Conservation (phyloP, 2,113 vertebrate species). For the Octodon degus region DNA sequence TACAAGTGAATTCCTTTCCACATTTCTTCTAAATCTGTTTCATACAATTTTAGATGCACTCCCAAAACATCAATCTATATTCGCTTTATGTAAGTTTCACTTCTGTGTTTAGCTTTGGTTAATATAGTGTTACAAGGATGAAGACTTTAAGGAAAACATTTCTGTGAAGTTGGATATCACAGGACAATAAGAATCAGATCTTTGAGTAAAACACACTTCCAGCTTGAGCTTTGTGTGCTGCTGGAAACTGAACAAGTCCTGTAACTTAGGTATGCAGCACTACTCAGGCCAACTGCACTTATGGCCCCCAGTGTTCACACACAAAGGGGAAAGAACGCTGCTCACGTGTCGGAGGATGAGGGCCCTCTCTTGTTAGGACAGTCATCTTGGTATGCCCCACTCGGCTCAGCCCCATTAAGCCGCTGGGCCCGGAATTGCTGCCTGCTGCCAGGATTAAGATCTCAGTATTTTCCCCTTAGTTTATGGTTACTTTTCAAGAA, state of each 20-base stretch:
- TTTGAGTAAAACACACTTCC: conserved; percentile 82
- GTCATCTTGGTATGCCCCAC: conserved; percentile 77
- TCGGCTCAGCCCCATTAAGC: conserved; percentile 85
- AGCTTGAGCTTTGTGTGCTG: conserved; percentile 69
- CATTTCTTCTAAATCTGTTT: conserved; percentile 40
- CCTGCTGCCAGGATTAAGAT: conserved; percentile 83
- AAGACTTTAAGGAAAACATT: conserved; percentile 68
- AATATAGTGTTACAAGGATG: conserved; percentile 51
- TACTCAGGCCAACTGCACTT: conserved; percentile 80
- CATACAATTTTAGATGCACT: conserved; percentile 55
- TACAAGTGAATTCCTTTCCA: conserved; percentile 50
- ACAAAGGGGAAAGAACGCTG: conserved; percentile 63
- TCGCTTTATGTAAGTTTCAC: conserved; percentile 52
- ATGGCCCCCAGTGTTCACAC: conserved; percentile 69
- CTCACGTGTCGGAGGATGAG: conserved; percentile 49
- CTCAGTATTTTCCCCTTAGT: conserved; percentile 78
- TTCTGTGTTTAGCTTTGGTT: conserved; percentile 35
- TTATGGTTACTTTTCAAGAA: conserved; percentile 84
- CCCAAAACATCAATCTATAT: neutral
- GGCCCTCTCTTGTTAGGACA: conserved; percentile 81
- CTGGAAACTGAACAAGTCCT: conserved; percentile 66
- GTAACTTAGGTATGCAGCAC: conserved; percentile 78
- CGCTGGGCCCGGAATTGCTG: conserved; percentile 77
- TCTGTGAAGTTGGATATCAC: neutral
- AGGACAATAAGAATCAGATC: conserved; percentile 59